phyloP scores from a whole-genome alignment of 1,140 invertebrate species.

The Monochamus saltuarius region DNA sequence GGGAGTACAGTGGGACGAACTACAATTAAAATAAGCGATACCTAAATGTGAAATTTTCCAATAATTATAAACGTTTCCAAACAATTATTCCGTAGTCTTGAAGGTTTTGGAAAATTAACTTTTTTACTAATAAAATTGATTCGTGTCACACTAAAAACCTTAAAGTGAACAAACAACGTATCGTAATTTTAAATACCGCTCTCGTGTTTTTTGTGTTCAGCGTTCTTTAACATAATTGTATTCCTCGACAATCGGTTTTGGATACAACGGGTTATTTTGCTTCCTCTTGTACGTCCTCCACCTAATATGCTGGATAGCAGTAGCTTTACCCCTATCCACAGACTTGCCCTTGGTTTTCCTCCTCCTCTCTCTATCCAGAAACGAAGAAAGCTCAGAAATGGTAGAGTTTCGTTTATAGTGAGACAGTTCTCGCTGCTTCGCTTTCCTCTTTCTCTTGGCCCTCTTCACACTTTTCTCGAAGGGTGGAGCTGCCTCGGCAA shows the following conservation, averaged over 20 bases:
- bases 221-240: conserved; percentile 33
- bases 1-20: no score
- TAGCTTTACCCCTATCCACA: conserved; percentile 7
- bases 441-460: conserved; percentile 13
- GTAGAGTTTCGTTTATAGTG: background rate
- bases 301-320: conserved; percentile 11
- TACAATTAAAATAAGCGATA: no score
- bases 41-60: no score
- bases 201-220: conserved; percentile 10
- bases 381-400: background rate
- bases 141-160: no score
- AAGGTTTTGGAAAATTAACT: no score
- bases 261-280: conserved; percentile 27
- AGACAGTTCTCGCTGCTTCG: conserved; percentile 8
- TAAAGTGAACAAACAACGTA: no score
- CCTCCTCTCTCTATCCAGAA: background rate
- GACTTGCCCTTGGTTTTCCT: background rate
- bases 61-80: no score
- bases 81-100: no score
- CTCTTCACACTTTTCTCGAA: conserved; percentile 1
- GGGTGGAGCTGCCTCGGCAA: background rate
- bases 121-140: no score
- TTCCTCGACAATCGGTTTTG: conserved; percentile 38
- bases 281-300: conserved; percentile 24
- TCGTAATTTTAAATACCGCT: no score